phyloP scores from a whole-genome alignment of 1,140 invertebrate species.

The Drosophila mojavensis region DNA sequence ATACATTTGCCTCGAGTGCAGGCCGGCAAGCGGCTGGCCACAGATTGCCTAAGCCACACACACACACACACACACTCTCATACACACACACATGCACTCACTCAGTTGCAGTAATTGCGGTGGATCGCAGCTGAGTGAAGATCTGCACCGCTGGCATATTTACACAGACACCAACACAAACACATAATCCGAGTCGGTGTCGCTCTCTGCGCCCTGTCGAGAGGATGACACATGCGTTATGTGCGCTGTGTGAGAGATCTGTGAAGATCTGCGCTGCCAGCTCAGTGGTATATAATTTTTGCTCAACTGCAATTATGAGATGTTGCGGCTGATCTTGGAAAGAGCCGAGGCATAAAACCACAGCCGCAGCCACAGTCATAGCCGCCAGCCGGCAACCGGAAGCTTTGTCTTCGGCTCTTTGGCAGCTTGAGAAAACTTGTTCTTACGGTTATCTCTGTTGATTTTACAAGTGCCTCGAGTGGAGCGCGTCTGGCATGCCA shows the following conservation, averaged over 20 bases:
- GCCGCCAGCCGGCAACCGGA: slow-evolving; percentile 59
- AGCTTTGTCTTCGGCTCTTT: slow-evolving; percentile 50
- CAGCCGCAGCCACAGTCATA: slow-evolving; percentile 47
- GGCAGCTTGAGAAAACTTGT: slow-evolving; percentile 54
- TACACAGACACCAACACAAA: slow-evolving; percentile 39
- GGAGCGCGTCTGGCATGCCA: slow-evolving; percentile 63
- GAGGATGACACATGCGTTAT: slow-evolving; percentile 54
- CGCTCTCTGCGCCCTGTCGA: neutral
- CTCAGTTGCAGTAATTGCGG: slow-evolving; percentile 62
- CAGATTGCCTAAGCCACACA: no score
- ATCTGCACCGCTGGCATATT: slow-evolving; percentile 64
- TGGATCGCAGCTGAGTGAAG: slow-evolving; percentile 60
- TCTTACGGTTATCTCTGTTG: slow-evolving; percentile 76
- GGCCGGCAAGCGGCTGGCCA: slow-evolving; percentile 43
- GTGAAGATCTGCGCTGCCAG: slow-evolving; percentile 34
- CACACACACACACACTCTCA: slow-evolving; percentile 13
- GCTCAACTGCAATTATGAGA: slow-evolving; percentile 81
- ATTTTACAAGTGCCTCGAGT: slow-evolving; percentile 72
- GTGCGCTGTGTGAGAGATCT: slow-evolving; percentile 30
- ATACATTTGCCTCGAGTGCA: slow-evolving; percentile 80
- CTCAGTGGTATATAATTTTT: slow-evolving; percentile 69
- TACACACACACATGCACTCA: neutral
- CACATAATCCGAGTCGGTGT: slow-evolving; percentile 12
- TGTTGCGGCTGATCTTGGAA: slow-evolving; percentile 71
- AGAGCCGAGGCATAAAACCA: slow-evolving; percentile 37